Base-by-base conservation (phyloP, 2,888 invertebrate species). In the Autographa gamma region DNA sequence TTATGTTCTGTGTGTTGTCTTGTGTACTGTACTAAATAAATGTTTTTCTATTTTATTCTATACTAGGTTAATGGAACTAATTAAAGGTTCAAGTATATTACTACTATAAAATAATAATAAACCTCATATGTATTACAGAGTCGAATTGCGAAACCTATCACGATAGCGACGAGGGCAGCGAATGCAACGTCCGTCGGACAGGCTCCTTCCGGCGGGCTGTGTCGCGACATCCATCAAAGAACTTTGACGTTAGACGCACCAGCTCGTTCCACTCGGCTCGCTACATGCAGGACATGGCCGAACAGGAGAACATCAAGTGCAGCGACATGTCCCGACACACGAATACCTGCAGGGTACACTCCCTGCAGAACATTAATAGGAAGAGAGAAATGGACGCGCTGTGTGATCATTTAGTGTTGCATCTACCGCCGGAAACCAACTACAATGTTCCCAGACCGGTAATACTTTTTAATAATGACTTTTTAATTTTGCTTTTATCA, bases 101-200 rank as follows among this genome's bases (percentile, higher is more conserved):
- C n/a, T n/a, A n/a, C n/a, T n/a, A n/a, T n/a, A n/a, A n/a, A n/a
- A n/a, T n/a, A n/a, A n/a, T n/a, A n/a, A n/a, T n/a, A n/a, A n/a
- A n/a, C n/a, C n/a, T n/a, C 16, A 14, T 43, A 43, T 43, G 0
- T 14, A 43, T 48, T 48, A 11, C 88, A 94, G 94, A 94, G 82
- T 93, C 94, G 7, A 94, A 94, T 81, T 95, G 95, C 85, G 95
- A 95, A 73, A 94, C 93, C 0, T 95, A 85, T 76, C 91, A 93
- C 83, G 95, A 92, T 76, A 95, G 95, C 82, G 95, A 95, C 63
- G 95, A 95, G 62, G 93, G 90, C 13, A 95, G 94, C 86, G 95
- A 95, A 38, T 93, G 92, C 82, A 94, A 94, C 78, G 88, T 95
- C 54, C 82, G 93, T 63, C 91, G 95, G 48, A 93, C 94, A 0